Conservation (phyloP, 2,888 invertebrate species). For the Drosophila meridionalis region DNA sequence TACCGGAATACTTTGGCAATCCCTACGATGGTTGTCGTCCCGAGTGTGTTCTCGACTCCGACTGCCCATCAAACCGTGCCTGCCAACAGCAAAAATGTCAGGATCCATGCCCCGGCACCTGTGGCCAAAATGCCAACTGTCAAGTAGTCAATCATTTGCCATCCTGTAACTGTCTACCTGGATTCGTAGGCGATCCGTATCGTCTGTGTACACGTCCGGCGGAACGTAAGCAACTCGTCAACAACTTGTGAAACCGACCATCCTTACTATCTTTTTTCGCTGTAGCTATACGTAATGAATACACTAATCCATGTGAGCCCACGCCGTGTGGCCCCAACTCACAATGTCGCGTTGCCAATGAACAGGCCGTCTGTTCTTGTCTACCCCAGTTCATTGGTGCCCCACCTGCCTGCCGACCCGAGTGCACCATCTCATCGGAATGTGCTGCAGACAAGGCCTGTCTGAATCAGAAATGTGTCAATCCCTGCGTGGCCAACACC, state of each 20-base stretch:
- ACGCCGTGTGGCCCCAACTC: conserved; percentile 92
- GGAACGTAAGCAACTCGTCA: conserved; percentile 86
- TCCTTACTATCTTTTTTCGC: conserved; percentile 9
- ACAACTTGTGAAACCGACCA: neutral
- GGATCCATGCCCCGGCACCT: conserved; percentile 92
- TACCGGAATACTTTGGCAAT: conserved; percentile 90
- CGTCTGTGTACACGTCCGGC: conserved; percentile 86
- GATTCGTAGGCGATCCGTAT: conserved; percentile 92
- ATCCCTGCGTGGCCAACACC: conserved; percentile 90
- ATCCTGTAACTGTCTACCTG: conserved; percentile 89
- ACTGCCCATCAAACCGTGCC: conserved; percentile 90
- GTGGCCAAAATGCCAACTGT: conserved; percentile 90
- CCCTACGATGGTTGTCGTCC: conserved; percentile 92
- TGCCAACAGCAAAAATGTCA: conserved; percentile 91
- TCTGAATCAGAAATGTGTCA: conserved; percentile 90
- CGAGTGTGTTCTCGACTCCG: conserved; percentile 90
- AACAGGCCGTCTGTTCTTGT: conserved; percentile 91
- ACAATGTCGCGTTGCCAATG: conserved; percentile 89
- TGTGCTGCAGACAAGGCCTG: conserved; percentile 91
- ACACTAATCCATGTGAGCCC: conserved; percentile 88
- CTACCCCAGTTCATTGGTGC: conserved; percentile 89
- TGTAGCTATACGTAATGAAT: conserved; percentile 81
- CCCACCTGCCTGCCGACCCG: conserved; percentile 91
- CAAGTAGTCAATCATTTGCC: conserved; percentile 91
- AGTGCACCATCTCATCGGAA: conserved; percentile 92